Conservation (phyloP, 2,797 vertebrate species). For the Lemur catta region DNA sequence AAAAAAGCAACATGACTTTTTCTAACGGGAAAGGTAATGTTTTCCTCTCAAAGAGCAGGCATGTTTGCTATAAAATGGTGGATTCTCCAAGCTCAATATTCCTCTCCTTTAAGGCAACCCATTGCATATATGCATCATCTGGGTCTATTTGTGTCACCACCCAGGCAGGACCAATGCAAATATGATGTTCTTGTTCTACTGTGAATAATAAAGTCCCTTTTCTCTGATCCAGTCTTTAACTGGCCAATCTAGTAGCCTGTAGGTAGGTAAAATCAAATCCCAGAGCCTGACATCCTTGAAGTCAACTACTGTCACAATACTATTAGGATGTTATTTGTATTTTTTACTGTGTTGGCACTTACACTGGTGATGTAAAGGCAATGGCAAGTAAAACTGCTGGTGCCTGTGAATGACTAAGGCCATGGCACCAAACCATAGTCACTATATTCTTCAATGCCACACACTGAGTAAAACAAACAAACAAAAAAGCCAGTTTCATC, state of each 20-base stretch:
- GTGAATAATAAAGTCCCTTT: neutral
- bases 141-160: neutral
- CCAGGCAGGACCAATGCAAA: neutral
- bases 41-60: neutral
- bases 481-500: neutral
- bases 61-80: slow-evolving; percentile 21
- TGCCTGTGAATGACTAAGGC: neutral
- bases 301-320: neutral
- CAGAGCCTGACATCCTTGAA: neutral
- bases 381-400: neutral
- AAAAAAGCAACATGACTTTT: slow-evolving; percentile 31
- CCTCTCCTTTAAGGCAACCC: neutral
- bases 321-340: neutral
- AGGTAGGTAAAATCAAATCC: slow-evolving; percentile 38
- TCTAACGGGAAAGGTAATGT: slow-evolving; percentile 17
- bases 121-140: neutral
- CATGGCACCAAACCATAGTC: neutral
- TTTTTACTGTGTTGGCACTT: slow-evolving; percentile 14
- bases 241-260: neutral
- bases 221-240: neutral
- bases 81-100: neutral
- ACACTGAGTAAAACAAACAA: neutral
- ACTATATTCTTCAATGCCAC: neutral
- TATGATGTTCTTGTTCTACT: neutral
- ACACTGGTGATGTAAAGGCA: neutral